Evolutionary conservation across 1,140 invertebrate genomes (phyloP), one percentile per base, ranked within the genome.

Genomic region (Planococcus citri): DNA sequence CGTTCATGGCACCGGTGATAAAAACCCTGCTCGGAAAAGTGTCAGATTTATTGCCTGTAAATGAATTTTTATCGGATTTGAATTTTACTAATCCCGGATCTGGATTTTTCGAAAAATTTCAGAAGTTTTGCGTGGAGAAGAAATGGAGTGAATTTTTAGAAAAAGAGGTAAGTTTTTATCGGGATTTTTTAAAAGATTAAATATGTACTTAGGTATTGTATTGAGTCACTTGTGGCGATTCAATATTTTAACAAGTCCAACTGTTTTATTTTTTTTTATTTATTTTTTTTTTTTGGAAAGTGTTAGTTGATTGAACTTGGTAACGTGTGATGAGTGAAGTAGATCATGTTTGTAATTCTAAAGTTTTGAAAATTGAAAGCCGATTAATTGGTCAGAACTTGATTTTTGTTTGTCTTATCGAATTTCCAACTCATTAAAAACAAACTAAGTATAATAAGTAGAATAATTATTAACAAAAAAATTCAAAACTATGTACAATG

Each of bases 31-130:
- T 87, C 25, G 84, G 86, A 67, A 85, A 85, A 75, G 79, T 80
- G 24, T 76, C 78, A 27, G 74, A 75, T 14, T 75, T 81, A 4
- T 78, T 86, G 37, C 80, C 80, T 71, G 76, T 85, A 71, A 74
- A 77, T 1, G 78, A 83, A 20, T 51, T 61, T 38, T 74, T 86
- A 10, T 83, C 84, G 0, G 79, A 81, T 73, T 73, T 86, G 17
- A 83, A 84, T 0, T 76, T 78, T 9, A 81, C 81, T 1, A 78
- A 79, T 4, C 78, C 80, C 8, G 83, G 83, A 2, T 82, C 83
- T 0, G 79, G 81, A 3, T 85, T 86, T 75, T 86, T 85, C 76
- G 84, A 86, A 68, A 82, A 83, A 72, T 86, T 86, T 73, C 82
- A 83, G 74, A 77, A 76, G 58, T 86, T 83, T 73, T 82, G 80